Percentiles rank a stretch among this genome's conserved stretches.
These are phyloP conservation scores for Macaria liturata DNA, from an alignment of 2,888 invertebrate genomes.

Conservation along the genomic window DNA sequence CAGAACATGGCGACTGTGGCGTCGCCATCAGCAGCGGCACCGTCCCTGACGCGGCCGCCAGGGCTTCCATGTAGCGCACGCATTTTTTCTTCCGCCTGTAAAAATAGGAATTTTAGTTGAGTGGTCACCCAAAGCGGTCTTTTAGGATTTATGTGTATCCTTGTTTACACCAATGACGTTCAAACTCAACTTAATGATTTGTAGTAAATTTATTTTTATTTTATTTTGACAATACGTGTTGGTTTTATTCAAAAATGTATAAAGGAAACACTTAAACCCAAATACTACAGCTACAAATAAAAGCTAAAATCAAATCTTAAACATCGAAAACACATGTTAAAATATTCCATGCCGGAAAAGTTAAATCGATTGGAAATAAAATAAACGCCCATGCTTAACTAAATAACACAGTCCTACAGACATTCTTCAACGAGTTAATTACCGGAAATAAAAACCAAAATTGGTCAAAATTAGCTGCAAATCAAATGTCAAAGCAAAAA, in stretches of 20 bases:
- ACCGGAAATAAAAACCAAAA: slow-evolving; percentile 34
- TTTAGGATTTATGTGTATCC: slow-evolving; percentile 37
- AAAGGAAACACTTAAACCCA: neutral
- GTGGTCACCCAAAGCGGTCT: slow-evolving; percentile 23
- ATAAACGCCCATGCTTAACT: slow-evolving; percentile 33
- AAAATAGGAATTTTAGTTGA: slow-evolving; percentile 12
- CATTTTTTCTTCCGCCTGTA: slow-evolving; percentile 98
- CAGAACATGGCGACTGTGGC: slow-evolving; percentile 92
- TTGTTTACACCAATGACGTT: slow-evolving; percentile 17
- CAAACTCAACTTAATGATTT: too few species aligned
- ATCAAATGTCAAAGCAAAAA: slow-evolving; percentile 35
- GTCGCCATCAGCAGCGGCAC: slow-evolving; percentile 90
- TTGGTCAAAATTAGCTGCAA: slow-evolving; percentile 29
- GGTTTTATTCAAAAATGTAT: too few species aligned
- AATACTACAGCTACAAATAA: slow-evolving; percentile 4
- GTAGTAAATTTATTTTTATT: too few species aligned
- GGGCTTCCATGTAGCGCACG: slow-evolving; percentile 96
- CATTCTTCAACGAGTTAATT: slow-evolving; percentile 33
- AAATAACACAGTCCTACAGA: slow-evolving; percentile 30
- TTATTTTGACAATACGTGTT: too few species aligned
- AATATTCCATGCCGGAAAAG: slow-evolving; percentile 35
- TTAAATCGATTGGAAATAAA: slow-evolving; percentile 26
- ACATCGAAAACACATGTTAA: slow-evolving; percentile 44
- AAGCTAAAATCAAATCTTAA: slow-evolving; percentile 37
- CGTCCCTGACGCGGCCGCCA: slow-evolving; percentile 86